Evolutionary conservation across 2,797 vertebrate species (phyloP), one percentile per base, ranked within the genome.

Genomic region (Pygocentrus nattereri): DNA sequence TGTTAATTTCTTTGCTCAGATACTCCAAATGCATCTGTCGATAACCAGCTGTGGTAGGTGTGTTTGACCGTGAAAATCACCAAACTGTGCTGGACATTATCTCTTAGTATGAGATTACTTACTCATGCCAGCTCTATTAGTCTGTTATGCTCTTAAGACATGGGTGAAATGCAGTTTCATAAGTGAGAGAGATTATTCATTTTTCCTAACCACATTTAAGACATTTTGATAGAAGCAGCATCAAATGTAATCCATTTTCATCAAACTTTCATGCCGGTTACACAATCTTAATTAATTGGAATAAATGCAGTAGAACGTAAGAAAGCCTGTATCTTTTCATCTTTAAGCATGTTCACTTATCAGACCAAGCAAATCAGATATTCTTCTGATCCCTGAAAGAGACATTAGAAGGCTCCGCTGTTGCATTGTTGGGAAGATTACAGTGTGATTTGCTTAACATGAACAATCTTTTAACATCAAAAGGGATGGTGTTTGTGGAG

Each of bases 381-480:
- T 74, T 44, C 72, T 31, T 23, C 50, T 7, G 52, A 58, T 54
- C 50, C 31, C 30, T 25, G 52, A 41, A n/a, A 67, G 15, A 47
- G 68, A 70, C 30, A 73, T 73, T 73, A 56, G 25, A 52, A 47
- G 31, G 52, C 41, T 58, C 34, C 13, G 47, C 25, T 56, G 34
- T 56, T 54, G 50, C 30, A 38, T 34, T 44, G 21, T 58, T 79
- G 34, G 54, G 41, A 52, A 52, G 65, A 62, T 76, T 27, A 58
- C 73, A 41, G 52, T 11, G 23, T 65, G 47, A 64, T 77, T 76
- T 54, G 69, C 65, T 64, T 23, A n/a, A 59, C 52, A 69, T 38
- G 25, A 56, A 56, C 34, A 19, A 54, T 58, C n/a, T 27, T 70
- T 78, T 34, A 74, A 73, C 70, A 69, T 83, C 69, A 58, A 38